Evolutionary conservation across 2,113 vertebrate genomes (phyloP).

Genomic region (Austrofundulus limnaeus): DNA sequence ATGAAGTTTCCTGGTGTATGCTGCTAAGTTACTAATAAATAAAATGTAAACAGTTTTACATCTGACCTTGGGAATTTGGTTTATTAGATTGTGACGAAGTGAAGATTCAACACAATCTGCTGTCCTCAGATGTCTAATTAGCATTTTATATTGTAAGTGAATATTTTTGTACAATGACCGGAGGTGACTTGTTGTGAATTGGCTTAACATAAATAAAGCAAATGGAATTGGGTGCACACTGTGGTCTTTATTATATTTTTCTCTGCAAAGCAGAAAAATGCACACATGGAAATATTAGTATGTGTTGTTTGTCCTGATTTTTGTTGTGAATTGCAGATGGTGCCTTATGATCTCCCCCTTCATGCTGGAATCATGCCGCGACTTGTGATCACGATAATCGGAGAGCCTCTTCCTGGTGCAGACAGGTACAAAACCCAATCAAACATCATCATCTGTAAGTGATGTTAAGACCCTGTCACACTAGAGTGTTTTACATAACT

Average conservation of each 20-base stretch:
- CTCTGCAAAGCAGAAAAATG: neutral
- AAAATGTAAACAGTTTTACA: constrained; percentile 11
- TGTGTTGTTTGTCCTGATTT: neutral
- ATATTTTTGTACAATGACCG: no score
- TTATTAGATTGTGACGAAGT: no score
- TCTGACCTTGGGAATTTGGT: neutral
- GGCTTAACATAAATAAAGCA: no score
- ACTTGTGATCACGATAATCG: constrained; percentile 79
- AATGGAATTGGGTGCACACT: no score
- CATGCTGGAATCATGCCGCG: constrained; percentile 78
- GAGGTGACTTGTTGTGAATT: no score
- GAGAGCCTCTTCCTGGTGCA: constrained; percentile 71
- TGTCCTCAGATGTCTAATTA: no score
- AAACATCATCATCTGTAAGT: neutral
- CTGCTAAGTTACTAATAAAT: constrained; percentile 6
- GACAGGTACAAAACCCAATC: constrained; percentile 61
- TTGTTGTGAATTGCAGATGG: constrained; percentile 64
- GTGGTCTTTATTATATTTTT: neutral
- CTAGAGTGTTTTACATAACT: no score
- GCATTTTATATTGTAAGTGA: no score
- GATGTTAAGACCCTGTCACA: no score
- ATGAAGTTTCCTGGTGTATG: neutral
- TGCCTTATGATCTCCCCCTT: constrained; percentile 77
- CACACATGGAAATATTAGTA: neutral
- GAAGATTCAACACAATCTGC: no score